phyloP scores from a whole-genome alignment of 2,797 vertebrate species.

The Mycteria americana region DNA sequence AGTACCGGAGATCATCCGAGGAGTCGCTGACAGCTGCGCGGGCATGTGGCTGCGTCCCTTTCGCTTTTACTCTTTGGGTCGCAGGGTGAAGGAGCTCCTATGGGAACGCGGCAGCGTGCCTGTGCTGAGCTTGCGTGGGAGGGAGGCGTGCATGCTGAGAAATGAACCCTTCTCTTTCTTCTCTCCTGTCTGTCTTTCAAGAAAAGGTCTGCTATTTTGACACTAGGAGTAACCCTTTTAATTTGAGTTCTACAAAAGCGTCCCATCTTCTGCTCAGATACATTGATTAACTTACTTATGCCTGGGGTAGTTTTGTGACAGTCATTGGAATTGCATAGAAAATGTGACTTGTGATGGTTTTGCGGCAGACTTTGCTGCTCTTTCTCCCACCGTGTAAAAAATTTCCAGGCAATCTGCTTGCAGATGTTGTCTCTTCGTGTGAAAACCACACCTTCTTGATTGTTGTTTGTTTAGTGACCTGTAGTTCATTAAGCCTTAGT shows the following conservation, averaged over 20 bases:
- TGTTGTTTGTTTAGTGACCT: background rate
- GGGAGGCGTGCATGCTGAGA: background rate
- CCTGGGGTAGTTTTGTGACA: background rate
- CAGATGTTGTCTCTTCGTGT: background rate
- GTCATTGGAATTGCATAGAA: accelerated
- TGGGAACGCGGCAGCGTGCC: background rate
- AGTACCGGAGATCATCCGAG: accelerated
- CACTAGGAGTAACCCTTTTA: background rate
- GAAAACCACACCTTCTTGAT: background rate
- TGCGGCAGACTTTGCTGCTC: background rate
- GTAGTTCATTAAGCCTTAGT: background rate
- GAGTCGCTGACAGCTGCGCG: background rate
- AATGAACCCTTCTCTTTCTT: background rate
- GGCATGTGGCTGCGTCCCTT: background rate
- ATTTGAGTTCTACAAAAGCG: accelerated
- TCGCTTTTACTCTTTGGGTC: background rate
- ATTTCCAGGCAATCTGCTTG: background rate
- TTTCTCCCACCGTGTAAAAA: background rate
- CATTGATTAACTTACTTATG: background rate
- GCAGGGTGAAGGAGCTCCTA: background rate
- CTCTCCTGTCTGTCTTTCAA: too few species aligned
- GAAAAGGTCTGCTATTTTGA: background rate
- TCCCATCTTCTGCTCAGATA: background rate
- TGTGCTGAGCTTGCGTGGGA: background rate
- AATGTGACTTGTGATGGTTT: background rate